Base-by-base conservation (phyloP, 1,140 invertebrate species). In the Dinoponera quadriceps region DNA sequence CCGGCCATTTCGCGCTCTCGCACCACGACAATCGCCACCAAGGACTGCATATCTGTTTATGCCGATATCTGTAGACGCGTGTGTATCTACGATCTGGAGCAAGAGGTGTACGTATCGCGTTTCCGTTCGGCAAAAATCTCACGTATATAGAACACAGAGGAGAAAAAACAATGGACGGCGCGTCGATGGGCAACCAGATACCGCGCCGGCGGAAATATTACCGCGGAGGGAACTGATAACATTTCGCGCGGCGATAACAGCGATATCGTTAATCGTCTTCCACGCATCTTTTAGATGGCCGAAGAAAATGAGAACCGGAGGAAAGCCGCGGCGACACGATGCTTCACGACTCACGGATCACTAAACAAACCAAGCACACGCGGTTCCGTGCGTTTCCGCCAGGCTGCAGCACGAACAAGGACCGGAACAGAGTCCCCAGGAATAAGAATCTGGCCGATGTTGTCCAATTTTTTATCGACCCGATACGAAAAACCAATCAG, bases 351-450 rank as follows among this genome's bases (percentile, higher is more conserved):
- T 77, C 16, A 1, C 4, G 5, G 59, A 49, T 51, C n/a, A 49
- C 27, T 54, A 66, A 54, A 68, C 57, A 80, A 80, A 80, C 11
- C 4, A 71, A 57, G n/a, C 22, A 3, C 3, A 57, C 4, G 27
- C 51, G 9, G 11, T 57, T 59, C 25, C 7, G 25, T 57, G 25
- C 1, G 29, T 44, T 38, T 44, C 33, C 54, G 27, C 20, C 25
- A 48, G 25, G 48, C 48, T 78, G 63, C 75, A 57, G 51, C 75
- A 57, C 51, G 16, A 57, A 54, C 60, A n/a, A 55, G 33, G 25
- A 27, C 20, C 14, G 16, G n/a, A 48, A n/a, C n/a, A n/a, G n/a
- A n/a, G n/a, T n/a, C n/a, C n/a, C n/a, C n/a, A n/a, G n/a, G n/a
- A n/a, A n/a, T n/a, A n/a, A n/a, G n/a, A n/a, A n/a, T n/a, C n/a